Evolutionary conservation across 2,888 invertebrate genomes (phyloP), one percentile per base, ranked within the genome.

Genomic region (Zygogramma bicolorata): DNA sequence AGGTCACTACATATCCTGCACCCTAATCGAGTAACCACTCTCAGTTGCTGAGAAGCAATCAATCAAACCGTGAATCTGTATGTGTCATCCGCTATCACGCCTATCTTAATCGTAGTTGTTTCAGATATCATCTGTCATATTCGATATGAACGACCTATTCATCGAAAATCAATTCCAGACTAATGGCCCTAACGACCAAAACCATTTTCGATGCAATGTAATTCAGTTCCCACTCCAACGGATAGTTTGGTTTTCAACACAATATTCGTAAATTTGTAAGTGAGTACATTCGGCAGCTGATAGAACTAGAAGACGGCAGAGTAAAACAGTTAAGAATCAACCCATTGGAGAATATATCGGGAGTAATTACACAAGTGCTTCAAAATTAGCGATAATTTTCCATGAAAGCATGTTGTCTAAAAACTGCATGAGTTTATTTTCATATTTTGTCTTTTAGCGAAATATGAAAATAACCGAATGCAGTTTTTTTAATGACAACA

Each of bases 91-190:
- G 15, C 25, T 53, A 53, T 25, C 53, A n/a, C 27, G 27, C 53
- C 53, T 53, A 53, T 53, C 53, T 25, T 53, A 27, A 53, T 53
- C 53, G 15, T 25, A 22, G 53, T 53, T 22, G 53, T 53, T 53
- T 27, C 53, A 10, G 53, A 53, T 53, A 53, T 18, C 25, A 53
- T 53, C 22, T 53, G 53, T 25, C 53, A 27, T 53, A 25, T 53
- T 27, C 25, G 27, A 7, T 13, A 22, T 53, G 53, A 53, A 53
- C 27, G 25, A 27, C 53, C 46, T 15, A 27, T 53, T 27, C 27
- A 53, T 53, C 13, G 53, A 27, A 27, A 25, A 53, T 53, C 25
- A 53, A 53, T 53, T 53, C 53, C 22, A 25, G 5, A 53, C 53
- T 22, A n/a, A 27, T n/a, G 15, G 20, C 46, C 8, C 46, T 46